phyloP scores from a whole-genome alignment of 2,113 vertebrate species.

The Calypte anna region DNA sequence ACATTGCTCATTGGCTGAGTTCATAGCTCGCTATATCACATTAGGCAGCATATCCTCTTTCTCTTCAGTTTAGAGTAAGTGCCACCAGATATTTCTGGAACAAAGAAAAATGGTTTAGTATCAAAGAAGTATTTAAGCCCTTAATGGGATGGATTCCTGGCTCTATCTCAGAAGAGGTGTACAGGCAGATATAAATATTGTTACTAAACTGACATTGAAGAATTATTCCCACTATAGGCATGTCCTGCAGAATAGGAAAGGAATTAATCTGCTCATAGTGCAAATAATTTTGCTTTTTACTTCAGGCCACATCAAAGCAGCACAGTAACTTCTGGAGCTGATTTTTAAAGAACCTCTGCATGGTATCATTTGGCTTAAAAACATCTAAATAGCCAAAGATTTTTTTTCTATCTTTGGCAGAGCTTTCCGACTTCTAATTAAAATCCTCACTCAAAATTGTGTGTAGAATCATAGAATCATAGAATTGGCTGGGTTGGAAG shows the following conservation, averaged over 20 bases:
- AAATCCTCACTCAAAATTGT: not conserved
- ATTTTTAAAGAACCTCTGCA: conserved; percentile 8
- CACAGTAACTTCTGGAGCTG: not conserved
- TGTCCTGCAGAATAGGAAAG: not conserved
- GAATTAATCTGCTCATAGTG: not conserved
- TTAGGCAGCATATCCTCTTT: not conserved
- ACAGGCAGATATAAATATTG: not conserved
- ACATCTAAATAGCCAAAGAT: not conserved
- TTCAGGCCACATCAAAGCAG: not conserved
- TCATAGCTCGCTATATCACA: not conserved
- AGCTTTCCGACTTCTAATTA: conserved; percentile 6
- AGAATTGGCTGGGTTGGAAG: no score
- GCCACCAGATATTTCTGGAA: not conserved
- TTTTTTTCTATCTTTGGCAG: not conserved
- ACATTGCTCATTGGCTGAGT: not conserved
- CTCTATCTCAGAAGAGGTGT: not conserved
- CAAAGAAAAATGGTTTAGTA: not conserved
- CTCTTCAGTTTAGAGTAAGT: not conserved
- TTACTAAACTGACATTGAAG: not conserved
- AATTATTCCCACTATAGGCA: not conserved
- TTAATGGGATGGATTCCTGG: conserved; percentile 13
- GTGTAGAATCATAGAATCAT: not conserved
- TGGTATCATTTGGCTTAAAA: not conserved
- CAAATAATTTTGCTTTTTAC: not conserved
- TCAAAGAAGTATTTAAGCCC: conserved; percentile 17